Conservation (phyloP, 2,113 vertebrate genomes). For the Ammodytes marinus region DNA sequence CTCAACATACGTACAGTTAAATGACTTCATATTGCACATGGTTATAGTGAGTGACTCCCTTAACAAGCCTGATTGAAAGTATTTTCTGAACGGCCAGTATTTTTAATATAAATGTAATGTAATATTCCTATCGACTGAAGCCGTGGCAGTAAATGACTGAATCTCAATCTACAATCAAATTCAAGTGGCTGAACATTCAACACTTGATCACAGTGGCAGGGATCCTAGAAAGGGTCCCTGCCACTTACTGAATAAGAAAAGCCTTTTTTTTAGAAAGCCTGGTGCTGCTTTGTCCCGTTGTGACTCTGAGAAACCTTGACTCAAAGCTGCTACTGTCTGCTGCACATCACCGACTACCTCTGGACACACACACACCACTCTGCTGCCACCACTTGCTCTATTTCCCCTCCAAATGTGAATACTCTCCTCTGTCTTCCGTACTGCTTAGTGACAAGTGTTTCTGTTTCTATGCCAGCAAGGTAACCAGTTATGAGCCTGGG, state of each 20-base stretch:
- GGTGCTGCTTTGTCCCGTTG: constrained; percentile 25
- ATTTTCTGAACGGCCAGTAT: not conserved
- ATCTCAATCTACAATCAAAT: constrained; percentile 14
- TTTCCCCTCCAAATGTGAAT: constrained; percentile 73
- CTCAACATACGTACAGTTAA: no score
- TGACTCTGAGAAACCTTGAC: constrained; percentile 58
- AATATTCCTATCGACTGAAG: not conserved
- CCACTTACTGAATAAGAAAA: constrained; percentile 42
- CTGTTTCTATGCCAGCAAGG: not conserved
- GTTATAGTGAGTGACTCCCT: no score
- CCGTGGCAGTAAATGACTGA: not conserved
- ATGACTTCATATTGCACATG: no score
- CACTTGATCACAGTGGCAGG: not conserved
- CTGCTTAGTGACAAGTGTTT: constrained; percentile 45
- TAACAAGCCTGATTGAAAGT: not conserved
- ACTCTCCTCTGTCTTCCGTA: constrained; percentile 54
- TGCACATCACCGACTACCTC: constrained; percentile 69
- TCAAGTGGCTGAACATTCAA: not conserved
- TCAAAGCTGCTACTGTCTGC: constrained; percentile 70
- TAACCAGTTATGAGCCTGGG: no score
- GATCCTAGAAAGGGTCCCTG: not conserved
- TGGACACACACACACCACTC: constrained; percentile 66
- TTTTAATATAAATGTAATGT: constrained; percentile 1
- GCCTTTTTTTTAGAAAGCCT: constrained; percentile 33
- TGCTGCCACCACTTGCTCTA: constrained; percentile 71